These are phyloP conservation scores for Agraylea sexmaculata DNA, from an alignment of 1,140 invertebrate genomes.

Conservation along the genomic window DNA sequence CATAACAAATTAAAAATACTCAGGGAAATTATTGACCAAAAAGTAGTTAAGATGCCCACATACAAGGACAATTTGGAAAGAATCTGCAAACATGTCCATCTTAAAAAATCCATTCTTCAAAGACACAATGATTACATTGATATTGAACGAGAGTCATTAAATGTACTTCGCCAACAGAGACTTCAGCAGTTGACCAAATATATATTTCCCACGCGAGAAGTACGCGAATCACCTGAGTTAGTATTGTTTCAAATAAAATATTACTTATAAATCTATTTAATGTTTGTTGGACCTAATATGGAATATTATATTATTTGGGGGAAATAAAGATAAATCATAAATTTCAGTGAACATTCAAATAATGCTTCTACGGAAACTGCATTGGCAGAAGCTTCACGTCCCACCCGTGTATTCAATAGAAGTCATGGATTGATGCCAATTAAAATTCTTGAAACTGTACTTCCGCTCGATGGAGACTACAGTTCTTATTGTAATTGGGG, in stretches of 20 bases:
- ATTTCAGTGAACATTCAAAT: no score
- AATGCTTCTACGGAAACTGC: constrained; percentile 13
- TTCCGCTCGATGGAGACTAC: constrained; percentile 18
- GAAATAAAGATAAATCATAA: constrained; percentile 7
- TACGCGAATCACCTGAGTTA: constrained; percentile 13
- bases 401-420: constrained; percentile 4
- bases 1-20: constrained; percentile 39
- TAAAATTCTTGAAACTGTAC: constrained; percentile 14
- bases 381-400: constrained; percentile 16
- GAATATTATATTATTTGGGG: no score
- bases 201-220: constrained; percentile 56
- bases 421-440: constrained; percentile 10
- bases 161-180: constrained; percentile 47
- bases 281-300: no score
- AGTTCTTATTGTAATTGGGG: constrained; percentile 20
- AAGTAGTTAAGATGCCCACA: constrained; percentile 43
- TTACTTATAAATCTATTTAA: no score
- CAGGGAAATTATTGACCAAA: constrained; percentile 44
- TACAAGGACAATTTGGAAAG: constrained; percentile 52
- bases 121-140: constrained; percentile 41
- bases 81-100: constrained; percentile 43
- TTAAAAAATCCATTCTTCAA: constrained; percentile 39
- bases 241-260: no score
- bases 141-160: constrained; percentile 43
- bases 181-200: constrained; percentile 59